phyloP scores from a whole-genome alignment of 2,888 invertebrate species.

The Eudasyphora cyanicolor region DNA sequence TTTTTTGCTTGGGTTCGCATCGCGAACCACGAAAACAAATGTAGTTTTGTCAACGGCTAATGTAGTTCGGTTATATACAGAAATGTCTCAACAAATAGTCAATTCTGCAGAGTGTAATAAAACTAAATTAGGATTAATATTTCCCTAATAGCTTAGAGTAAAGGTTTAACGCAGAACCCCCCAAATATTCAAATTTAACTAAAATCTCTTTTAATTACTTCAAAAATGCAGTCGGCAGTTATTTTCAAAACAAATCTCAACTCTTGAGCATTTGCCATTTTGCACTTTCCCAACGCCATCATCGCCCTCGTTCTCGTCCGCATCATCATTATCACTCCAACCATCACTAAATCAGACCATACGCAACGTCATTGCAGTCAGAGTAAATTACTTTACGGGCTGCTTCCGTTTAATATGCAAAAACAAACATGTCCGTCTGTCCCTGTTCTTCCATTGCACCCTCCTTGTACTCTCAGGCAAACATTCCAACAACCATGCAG shows the following conservation, averaged over 20 bases:
- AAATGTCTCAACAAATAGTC: no score
- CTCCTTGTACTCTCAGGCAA: no score
- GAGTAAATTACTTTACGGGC: conserved; percentile 20
- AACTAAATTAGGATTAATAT: no score
- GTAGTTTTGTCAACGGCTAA: no score
- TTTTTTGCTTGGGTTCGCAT: no score
- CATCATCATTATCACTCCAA: not conserved
- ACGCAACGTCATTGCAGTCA: conserved; percentile 10
- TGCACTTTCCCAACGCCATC: not conserved
- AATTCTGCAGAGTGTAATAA: no score
- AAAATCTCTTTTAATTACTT: conserved; percentile 3
- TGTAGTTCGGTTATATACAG: no score
- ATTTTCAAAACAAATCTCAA: not conserved
- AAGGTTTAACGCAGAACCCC: not conserved
- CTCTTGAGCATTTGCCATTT: not conserved
- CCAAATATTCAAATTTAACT: not conserved
- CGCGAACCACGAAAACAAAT: no score
- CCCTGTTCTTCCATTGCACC: no score
- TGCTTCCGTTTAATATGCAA: conserved; percentile 18
- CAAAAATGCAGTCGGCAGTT: not conserved
- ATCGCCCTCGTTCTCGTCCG: not conserved
- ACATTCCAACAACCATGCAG: no score
- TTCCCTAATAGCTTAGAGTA: no score
- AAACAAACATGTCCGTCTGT: conserved; percentile 2
- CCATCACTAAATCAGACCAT: not conserved